Evolutionary conservation across 2,888 invertebrate species (phyloP), one percentile per base, ranked within the genome.

Genomic region (Mechanitis messenoides): DNA sequence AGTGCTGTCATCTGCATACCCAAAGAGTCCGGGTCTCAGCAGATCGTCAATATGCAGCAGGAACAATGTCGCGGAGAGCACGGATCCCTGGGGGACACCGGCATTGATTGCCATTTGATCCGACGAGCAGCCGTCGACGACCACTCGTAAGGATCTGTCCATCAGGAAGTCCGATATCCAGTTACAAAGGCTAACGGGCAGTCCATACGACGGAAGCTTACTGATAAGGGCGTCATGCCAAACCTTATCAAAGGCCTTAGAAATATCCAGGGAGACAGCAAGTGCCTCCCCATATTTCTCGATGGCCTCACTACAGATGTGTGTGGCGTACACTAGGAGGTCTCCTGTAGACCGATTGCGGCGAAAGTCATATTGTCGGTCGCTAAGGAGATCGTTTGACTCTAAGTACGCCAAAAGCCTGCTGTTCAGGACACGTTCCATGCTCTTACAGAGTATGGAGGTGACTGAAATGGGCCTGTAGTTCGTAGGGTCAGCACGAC

Each of bases 331-430:
- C 5, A n/a, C 54, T 9, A 62, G 55, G 20, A 58, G 62, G 33
- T 62, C 58, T 12, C 55, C 62, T 45, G 55, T 33, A 2, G 58
- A 62, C n/a, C 58, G 45, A 20, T 50, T 42, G 9, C n/a, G 50
- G 33, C 50, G 58, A 50, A 58, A 58, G 7, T 58, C 55, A 38
- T 58, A 61, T 20, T 61, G 61, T 11, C 55, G 53, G 56, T 58
- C 58, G 20, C 62, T 62, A 33, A 56, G 2, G 12, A 61, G n/a
- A 45, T 56, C 47, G 38, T 58, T 33, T 3, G 20, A 50, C 28
- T 58, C 50, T 53, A 50, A 6, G 50, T 58, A 53, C n/a, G 53
- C 7, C 3, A 53, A 9, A 28, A 59, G 59, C 28, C 45, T 53
- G 42, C 45, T 12, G 45, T 59, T 59, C 33, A 54, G 33, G 4